These are phyloP conservation scores for Platyscapa corneri DNA, from an alignment of 1,140 invertebrate genomes.

Conservation along the genomic window DNA sequence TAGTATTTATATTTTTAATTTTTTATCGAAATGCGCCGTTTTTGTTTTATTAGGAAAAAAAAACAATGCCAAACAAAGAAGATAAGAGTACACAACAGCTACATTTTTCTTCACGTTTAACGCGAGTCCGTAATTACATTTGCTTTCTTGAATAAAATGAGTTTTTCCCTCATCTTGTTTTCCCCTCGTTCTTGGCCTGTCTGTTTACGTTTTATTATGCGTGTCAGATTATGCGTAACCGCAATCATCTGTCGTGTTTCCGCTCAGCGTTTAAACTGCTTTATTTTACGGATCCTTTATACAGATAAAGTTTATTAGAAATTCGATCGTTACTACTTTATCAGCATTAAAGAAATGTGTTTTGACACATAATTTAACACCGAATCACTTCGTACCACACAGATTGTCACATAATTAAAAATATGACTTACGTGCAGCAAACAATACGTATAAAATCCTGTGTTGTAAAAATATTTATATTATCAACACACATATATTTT, in stretches of 20 bases:
- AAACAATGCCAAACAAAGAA: not conserved
- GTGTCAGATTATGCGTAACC: constrained; percentile 47
- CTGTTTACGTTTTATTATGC: constrained; percentile 39
- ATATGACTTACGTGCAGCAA: too few relatives aligned
- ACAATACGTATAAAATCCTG: too few relatives aligned
- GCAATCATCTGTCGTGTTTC: constrained; percentile 38
- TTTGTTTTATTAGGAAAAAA: not conserved
- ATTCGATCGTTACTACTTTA: not conserved
- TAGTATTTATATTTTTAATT: too few relatives aligned
- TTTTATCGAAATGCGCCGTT: not conserved
- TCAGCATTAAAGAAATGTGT: not conserved
- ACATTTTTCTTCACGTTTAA: not conserved
- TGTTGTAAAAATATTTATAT: too few relatives aligned
- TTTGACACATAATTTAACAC: not conserved
- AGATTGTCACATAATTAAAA: too few relatives aligned
- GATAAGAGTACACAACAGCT: not conserved
- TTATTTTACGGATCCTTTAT: not conserved
- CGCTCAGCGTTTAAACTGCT: constrained; percentile 23
- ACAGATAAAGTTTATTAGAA: constrained; percentile 21
- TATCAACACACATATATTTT: too few relatives aligned
- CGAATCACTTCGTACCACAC: not conserved
- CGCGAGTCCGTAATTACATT: constrained; percentile 22
- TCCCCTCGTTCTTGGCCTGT: not conserved
- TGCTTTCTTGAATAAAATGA: constrained; percentile 28
- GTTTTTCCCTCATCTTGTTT: constrained; percentile 5